Evolutionary conservation across 2,888 invertebrate species (phyloP).

Genomic region (Ophioninae sp.): DNA sequence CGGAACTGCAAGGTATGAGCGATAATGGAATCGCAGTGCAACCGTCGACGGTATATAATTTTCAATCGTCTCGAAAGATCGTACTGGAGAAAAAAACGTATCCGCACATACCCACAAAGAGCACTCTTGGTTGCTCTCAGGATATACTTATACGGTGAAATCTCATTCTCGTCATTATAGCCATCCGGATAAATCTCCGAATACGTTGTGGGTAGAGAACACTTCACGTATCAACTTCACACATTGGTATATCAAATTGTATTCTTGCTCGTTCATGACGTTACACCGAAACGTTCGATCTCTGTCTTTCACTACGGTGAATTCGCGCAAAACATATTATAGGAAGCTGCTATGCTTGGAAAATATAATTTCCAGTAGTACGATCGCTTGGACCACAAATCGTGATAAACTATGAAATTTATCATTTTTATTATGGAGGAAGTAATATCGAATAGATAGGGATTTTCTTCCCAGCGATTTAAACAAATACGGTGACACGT

Average conservation of each 20-base stretch:
- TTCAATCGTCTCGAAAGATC: conserved; percentile 34
- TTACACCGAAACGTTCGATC: conserved; percentile 18
- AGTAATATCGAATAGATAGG: not conserved
- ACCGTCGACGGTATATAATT: conserved; percentile 25
- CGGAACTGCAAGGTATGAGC: conserved; percentile 26
- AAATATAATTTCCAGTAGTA: not conserved
- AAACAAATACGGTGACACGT: no score
- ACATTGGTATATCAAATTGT: not conserved
- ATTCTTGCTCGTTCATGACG: conserved; percentile 12
- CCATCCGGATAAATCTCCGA: not conserved
- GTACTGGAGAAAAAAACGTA: conserved; percentile 5
- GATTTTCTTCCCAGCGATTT: no score
- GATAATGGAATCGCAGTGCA: conserved; percentile 42
- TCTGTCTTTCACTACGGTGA: not conserved
- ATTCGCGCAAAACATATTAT: not conserved
- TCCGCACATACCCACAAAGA: conserved; percentile 16
- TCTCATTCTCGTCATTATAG: conserved; percentile 46
- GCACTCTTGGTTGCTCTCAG: conserved; percentile 3
- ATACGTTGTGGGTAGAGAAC: not conserved
- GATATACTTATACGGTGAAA: conserved; percentile 38
- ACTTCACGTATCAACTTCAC: not conserved
- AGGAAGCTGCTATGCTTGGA: not conserved
- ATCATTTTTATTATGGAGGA: not conserved
- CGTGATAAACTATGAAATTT: not conserved
- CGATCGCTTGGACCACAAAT: not conserved